phyloP scores from a whole-genome alignment of 2,888 invertebrate genomes.

The Eupithecia subfuscata region DNA sequence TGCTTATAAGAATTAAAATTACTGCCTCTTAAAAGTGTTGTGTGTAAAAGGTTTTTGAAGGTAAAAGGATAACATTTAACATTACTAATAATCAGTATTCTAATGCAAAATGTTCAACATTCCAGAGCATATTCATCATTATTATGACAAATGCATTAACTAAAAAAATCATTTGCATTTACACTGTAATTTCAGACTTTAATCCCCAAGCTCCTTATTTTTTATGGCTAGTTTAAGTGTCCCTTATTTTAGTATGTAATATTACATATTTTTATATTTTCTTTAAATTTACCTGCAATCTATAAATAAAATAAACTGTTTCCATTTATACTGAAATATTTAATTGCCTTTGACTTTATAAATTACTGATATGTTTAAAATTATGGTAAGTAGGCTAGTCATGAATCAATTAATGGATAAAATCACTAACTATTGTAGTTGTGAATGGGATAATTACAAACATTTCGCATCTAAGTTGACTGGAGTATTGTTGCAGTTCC shows the following conservation, averaged over 20 bases:
- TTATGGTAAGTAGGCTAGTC: not conserved
- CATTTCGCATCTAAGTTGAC: too few species aligned
- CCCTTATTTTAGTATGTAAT: constrained; percentile 62
- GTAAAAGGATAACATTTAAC: constrained; percentile 29
- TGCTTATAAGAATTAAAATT: not conserved
- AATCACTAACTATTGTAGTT: not conserved
- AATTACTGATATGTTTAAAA: not conserved
- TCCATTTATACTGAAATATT: constrained; percentile 68
- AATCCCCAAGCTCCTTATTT: constrained; percentile 23
- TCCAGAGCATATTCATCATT: constrained; percentile 61
- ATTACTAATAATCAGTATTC: constrained; percentile 27
- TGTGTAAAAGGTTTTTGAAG: constrained; percentile 24
- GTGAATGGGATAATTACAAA: too few species aligned
- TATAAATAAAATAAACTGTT: constrained; percentile 75
- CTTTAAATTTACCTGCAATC: constrained; percentile 65
- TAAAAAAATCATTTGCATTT: constrained; percentile 5
- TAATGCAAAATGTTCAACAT: constrained; percentile 57
- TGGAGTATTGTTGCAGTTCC: not conserved
- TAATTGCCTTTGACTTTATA: constrained; percentile 45
- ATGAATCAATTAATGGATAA: not conserved
- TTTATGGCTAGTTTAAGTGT: constrained; percentile 63
- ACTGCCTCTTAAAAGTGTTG: not conserved
- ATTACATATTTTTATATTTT: constrained; percentile 70
- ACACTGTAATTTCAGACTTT: not conserved
- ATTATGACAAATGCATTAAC: constrained; percentile 43